Conservation (phyloP, 2,797 vertebrate species). For the Propithecus deckenii region DNA sequence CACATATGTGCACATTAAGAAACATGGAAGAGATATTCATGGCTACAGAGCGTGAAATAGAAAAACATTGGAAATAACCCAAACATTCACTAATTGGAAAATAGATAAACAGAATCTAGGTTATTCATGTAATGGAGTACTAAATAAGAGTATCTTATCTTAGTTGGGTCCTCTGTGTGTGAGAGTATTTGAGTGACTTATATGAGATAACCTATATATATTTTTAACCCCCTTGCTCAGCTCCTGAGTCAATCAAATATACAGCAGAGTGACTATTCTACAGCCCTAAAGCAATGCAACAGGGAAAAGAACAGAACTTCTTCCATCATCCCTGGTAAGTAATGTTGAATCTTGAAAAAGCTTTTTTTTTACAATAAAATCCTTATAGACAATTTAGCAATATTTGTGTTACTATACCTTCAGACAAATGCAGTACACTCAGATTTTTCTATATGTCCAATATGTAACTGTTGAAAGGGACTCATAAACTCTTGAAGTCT, state of each 20-base stretch:
- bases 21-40: neutral
- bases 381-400: neutral
- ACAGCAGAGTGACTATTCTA: constrained; percentile 89
- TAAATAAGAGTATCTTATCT: neutral
- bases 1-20: neutral
- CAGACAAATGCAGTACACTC: neutral
- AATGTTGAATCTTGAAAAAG: neutral
- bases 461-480: neutral
- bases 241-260: constrained; percentile 89
- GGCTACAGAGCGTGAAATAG: neutral
- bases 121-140: neutral
- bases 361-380: neutral
- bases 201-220: neutral
- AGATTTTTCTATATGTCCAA: neutral
- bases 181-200: neutral
- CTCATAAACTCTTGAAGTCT: neutral
- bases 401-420: neutral
- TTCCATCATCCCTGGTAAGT: constrained; percentile 92
- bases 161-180: neutral
- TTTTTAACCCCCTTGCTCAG: constrained; percentile 83
- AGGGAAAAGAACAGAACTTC: constrained; percentile 92
- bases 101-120: neutral
- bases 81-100: neutral
- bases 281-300: constrained; percentile 92
- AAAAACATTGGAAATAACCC: neutral